Conservation (phyloP, 1,140 invertebrate species). For the Drosophila pruinosa region DNA sequence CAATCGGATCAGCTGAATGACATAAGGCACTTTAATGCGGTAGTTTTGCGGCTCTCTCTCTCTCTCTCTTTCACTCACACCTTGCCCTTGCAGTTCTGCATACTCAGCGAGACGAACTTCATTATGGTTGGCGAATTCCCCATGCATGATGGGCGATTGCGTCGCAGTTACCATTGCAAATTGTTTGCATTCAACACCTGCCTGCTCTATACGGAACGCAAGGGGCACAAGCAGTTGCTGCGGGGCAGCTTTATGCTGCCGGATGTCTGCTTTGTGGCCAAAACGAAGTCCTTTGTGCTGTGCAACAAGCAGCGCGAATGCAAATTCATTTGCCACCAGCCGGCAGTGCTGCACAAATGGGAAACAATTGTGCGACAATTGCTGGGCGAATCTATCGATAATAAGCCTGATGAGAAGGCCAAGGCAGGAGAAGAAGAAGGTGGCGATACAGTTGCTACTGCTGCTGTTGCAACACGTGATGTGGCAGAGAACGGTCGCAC, state of each 20-base stretch:
- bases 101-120: slow-evolving; percentile 29
- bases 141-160: slow-evolving; percentile 7
- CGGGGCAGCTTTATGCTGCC: slow-evolving; percentile 37
- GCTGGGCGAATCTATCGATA: not conserved
- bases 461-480: not conserved
- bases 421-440: not conserved
- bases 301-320: slow-evolving; percentile 38
- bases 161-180: slow-evolving; percentile 34
- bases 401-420: not conserved
- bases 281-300: slow-evolving; percentile 35
- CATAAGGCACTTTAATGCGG: slow-evolving; percentile 36
- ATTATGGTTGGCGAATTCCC: slow-evolving; percentile 23
- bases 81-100: not conserved
- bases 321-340: slow-evolving; percentile 17
- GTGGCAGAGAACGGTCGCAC: not conserved
- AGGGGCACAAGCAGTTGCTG: slow-evolving; percentile 23
- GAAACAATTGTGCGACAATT: slow-evolving; percentile 4
- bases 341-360: slow-evolving; percentile 10
- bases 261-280: slow-evolving; percentile 32
- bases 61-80: not conserved
- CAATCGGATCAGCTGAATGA: slow-evolving; percentile 47
- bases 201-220: slow-evolving; percentile 34
- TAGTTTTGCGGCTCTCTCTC: not conserved
- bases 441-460: too few relatives aligned
- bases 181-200: slow-evolving; percentile 44